Evolutionary conservation across 2,888 invertebrate genomes (phyloP), one percentile per base, ranked within the genome.

Genomic region (Scaptomyza polygonia): DNA sequence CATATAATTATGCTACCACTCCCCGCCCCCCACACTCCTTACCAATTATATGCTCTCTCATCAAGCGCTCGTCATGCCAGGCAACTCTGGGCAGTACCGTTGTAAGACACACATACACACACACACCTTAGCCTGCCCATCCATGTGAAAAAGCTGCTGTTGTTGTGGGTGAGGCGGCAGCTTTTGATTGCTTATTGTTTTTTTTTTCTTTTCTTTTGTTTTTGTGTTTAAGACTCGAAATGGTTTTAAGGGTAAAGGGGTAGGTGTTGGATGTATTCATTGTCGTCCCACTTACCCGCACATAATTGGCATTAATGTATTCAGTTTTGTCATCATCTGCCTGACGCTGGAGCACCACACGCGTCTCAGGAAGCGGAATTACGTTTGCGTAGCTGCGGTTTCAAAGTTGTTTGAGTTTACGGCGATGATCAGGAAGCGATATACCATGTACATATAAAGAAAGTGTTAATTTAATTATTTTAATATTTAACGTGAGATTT

Each of bases 271-370:
- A 11, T 9, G 18, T 1, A 21, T 32, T 21, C 30, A 42, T 58
- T 14, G 25, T 30, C 51, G 42, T 61, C 57, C 72, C 70, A 92
- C 95, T 94, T 92, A 98, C 98, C 92, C 96, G 95, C 77, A 98
- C 95, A 92, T 94, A 98, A 92, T 97, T 98, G 70, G 98, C 98
- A 89, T 98, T 98, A 79, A 98, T 98, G 90, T 98, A 98, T 91
- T 97, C 97, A 52, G 96, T 95, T 69, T 95, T 95, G 0, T 95
- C 95, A 85, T 96, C 96, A 66, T 94, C 95, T 59, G 95, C 95
- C 62, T 95, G 93, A 69, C 94, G 93, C 78, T 93, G 94, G 36
- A 98, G 92, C 32, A 94, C 94, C 2, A 98, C 98, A 88, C 98
- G 93, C 30, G 97, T 97, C 91, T 97, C 97, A 30, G 97, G 97